phyloP scores from a whole-genome alignment of 2,888 invertebrate genomes.

The Leucozona laternaria region DNA sequence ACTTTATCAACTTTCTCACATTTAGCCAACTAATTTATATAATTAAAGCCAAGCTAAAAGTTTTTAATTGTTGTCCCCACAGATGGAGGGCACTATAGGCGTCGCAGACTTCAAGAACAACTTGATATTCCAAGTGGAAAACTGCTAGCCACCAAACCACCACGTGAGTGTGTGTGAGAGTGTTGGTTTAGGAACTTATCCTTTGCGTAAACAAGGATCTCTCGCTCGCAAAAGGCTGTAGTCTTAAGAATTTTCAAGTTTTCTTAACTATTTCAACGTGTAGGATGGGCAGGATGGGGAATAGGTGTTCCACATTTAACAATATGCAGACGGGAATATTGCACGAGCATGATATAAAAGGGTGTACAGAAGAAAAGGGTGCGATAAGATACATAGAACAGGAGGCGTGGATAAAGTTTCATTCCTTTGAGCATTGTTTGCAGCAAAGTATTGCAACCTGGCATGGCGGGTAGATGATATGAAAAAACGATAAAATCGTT shows the following conservation, averaged over 20 bases:
- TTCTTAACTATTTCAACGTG: slow-evolving; percentile 29
- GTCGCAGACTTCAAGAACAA: slow-evolving; percentile 24
- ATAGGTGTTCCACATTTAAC: slow-evolving; percentile 1
- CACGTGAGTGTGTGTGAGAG: slow-evolving; percentile 11
- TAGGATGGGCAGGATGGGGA: background rate
- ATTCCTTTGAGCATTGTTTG: slow-evolving; percentile 26
- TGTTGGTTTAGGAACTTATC: slow-evolving; percentile 35
- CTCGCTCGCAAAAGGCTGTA: slow-evolving; percentile 44
- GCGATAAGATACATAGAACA: background rate
- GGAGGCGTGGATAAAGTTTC: slow-evolving; percentile 48
- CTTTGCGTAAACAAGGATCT: slow-evolving; percentile 63
- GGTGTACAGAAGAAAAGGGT: background rate
- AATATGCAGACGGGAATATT: slow-evolving; percentile 28
- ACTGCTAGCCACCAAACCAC: background rate
- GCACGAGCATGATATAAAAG: slow-evolving; percentile 10
- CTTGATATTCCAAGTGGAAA: slow-evolving; percentile 31
- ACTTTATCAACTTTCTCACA: slow-evolving; percentile 52
- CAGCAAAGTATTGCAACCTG: slow-evolving; percentile 5
- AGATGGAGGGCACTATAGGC: slow-evolving; percentile 10
- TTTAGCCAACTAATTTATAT: slow-evolving; percentile 69
- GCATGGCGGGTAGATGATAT: slow-evolving; percentile 8
- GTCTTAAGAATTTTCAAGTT: slow-evolving; percentile 56
- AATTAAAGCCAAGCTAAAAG: slow-evolving; percentile 65
- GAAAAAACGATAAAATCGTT: slow-evolving; percentile 31
- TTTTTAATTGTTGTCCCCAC: slow-evolving; percentile 71